Percentiles rank a stretch among this genome's conserved stretches.
Evolutionary conservation across 2,888 invertebrate genomes (phyloP).

Genomic region (Drosophila birchii): DNA sequence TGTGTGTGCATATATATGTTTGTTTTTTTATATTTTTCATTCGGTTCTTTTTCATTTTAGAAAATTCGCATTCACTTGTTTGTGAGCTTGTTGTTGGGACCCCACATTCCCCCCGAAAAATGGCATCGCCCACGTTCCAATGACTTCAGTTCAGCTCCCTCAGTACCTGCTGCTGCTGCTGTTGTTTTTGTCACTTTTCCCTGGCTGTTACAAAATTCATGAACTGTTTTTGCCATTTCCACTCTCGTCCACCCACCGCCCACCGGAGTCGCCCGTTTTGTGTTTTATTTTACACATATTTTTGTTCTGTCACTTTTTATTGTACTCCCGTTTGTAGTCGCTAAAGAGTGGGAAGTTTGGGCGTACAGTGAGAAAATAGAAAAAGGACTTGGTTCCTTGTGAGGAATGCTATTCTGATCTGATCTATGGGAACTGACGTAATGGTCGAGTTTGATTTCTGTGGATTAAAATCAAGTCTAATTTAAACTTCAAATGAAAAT

Average conservation of each 20-base stretch:
- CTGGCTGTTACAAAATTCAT: conserved; percentile 74
- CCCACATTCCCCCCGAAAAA: conserved; percentile 8
- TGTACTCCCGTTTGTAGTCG: conserved; percentile 51
- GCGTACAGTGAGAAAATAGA: conserved; percentile 1
- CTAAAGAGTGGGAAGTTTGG: conserved; percentile 19
- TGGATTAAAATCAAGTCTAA: background rate
- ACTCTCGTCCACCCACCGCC: conserved; percentile 30
- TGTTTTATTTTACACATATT: conserved; percentile 78
- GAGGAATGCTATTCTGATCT: background rate
- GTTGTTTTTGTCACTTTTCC: conserved; percentile 74
- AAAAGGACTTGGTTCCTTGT: background rate
- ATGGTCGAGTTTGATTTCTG: background rate
- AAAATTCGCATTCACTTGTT: conserved; percentile 67
- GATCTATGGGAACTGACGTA: background rate
- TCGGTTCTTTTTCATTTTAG: conserved; percentile 49
- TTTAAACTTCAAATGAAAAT: too few species aligned
- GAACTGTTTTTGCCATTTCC: conserved; percentile 68
- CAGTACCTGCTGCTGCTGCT: conserved; percentile 22
- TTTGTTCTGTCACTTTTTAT: conserved; percentile 78
- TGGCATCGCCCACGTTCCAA: conserved; percentile 41
- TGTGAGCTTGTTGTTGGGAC: conserved; percentile 46
- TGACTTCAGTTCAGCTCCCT: conserved; percentile 18
- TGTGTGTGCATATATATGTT: conserved; percentile 13
- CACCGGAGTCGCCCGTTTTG: conserved; percentile 20
- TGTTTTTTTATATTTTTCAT: conserved; percentile 23